phyloP scores from a whole-genome alignment of 2,888 invertebrate genomes.

The Chrysodeixis includens region DNA sequence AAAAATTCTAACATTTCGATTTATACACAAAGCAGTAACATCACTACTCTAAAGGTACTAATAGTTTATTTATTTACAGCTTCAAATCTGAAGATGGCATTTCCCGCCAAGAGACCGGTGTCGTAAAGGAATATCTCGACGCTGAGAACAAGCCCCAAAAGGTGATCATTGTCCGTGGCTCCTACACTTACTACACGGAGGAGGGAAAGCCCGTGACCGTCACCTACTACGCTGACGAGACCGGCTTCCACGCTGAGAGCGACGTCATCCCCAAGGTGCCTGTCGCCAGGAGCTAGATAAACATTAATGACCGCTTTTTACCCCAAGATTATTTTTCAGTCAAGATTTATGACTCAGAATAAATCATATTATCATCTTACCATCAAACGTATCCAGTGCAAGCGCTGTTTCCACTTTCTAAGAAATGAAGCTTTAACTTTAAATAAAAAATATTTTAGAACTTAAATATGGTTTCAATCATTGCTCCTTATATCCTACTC shows the following conservation, averaged over 20 bases:
- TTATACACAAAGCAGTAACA: too few relatives aligned
- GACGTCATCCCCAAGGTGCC: conserved; percentile 89
- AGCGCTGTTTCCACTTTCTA: too few relatives aligned
- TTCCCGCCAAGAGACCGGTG: conserved; percentile 87
- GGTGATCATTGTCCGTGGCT: conserved; percentile 89
- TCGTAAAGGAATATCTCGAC: conserved; percentile 79
- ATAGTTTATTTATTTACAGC: conserved; percentile 1
- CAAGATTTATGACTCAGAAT: background rate
- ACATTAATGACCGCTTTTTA: conserved; percentile 15
- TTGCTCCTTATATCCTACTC: too few relatives aligned
- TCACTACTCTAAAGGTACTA: too few relatives aligned
- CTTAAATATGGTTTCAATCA: too few relatives aligned
- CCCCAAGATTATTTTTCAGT: too few relatives aligned
- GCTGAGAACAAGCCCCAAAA: conserved; percentile 89
- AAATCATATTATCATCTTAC: background rate
- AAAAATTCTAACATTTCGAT: too few relatives aligned
- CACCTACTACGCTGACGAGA: conserved; percentile 90
- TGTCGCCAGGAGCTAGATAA: conserved; percentile 67
- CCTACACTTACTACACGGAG: conserved; percentile 87
- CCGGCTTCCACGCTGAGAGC: conserved; percentile 90
- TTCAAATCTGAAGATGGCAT: conserved; percentile 71
- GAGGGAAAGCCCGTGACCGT: conserved; percentile 88
- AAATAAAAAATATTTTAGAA: too few relatives aligned
- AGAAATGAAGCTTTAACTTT: too few relatives aligned
- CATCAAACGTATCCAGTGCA: too few relatives aligned